Evolutionary conservation across 2,797 vertebrate species (phyloP).

Genomic region (Cheirogaleus major): DNA sequence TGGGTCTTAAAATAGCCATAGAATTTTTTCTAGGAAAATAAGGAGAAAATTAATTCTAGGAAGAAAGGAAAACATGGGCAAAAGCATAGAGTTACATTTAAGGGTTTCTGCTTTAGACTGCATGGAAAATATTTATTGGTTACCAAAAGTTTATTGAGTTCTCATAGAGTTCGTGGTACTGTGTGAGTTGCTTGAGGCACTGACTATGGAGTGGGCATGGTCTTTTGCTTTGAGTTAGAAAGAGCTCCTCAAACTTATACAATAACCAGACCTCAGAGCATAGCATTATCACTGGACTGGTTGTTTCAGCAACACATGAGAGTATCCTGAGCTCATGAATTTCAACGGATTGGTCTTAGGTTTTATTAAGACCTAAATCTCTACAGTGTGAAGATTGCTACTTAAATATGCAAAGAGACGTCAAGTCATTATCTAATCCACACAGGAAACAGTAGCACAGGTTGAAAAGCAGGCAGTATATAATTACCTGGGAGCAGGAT

Average conservation of each 20-base stretch:
- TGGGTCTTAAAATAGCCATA: neutral
- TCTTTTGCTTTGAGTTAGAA: neutral
- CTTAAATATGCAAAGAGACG: conserved; percentile 41
- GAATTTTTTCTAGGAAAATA: neutral
- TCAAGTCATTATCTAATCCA: neutral
- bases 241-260: neutral
- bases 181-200: neutral
- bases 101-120: neutral
- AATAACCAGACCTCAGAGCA: neutral
- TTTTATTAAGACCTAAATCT: neutral
- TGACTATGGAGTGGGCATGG: neutral
- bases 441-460: neutral
- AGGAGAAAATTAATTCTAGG: neutral
- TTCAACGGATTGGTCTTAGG: neutral
- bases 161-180: neutral
- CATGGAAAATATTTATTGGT: neutral
- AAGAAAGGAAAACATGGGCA: neutral
- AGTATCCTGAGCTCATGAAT: neutral
- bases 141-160: neutral
- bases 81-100: neutral
- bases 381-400: neutral
- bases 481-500: conserved; percentile 57
- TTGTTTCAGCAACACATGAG: neutral
- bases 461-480: conserved; percentile 29
- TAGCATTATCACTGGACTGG: neutral